These are phyloP conservation scores for Riparia riparia DNA, from an alignment of 2,113 vertebrate genomes.

Conservation along the genomic window DNA sequence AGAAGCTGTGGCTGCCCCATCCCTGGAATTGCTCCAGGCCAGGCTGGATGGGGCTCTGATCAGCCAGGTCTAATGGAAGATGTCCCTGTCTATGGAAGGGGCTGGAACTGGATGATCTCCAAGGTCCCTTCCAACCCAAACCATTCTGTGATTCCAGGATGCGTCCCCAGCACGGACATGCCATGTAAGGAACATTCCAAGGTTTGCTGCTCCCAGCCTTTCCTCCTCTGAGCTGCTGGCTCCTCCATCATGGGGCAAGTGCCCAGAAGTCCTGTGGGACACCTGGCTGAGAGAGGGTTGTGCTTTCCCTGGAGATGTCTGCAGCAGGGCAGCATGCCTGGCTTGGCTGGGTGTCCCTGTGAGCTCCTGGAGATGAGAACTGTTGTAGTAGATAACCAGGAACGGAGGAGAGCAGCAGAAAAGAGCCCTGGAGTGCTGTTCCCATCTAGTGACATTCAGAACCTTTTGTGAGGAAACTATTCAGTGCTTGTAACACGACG, in stretches of 20 bases:
- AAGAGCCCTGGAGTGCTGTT: neutral
- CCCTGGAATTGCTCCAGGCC: neutral
- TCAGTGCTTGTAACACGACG: neutral
- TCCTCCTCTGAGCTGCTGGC: neutral
- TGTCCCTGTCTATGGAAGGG: neutral
- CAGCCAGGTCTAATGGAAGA: neutral
- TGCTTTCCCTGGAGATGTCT: neutral
- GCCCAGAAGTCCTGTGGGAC: neutral
- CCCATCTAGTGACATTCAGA: neutral
- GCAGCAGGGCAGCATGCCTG: neutral
- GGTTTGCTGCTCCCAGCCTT: neutral
- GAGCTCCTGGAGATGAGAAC: neutral
- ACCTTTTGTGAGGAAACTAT: neutral
- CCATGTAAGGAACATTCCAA: neutral
- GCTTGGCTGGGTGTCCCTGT: neutral
- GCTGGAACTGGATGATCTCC: neutral
- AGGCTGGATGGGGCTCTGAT: neutral
- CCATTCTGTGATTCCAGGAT: neutral
- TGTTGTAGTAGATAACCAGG: neutral
- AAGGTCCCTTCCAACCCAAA: neutral
- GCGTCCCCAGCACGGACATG: fast-evolving
- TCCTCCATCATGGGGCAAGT: fast-evolving
- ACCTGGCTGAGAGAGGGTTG: neutral
- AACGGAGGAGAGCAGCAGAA: neutral
- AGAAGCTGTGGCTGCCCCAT: neutral